A percentile compares a stretch with the other conserved stretches of the same genome.
Conservation (phyloP, 2,888 invertebrate species). For the Fragum fragum region DNA sequence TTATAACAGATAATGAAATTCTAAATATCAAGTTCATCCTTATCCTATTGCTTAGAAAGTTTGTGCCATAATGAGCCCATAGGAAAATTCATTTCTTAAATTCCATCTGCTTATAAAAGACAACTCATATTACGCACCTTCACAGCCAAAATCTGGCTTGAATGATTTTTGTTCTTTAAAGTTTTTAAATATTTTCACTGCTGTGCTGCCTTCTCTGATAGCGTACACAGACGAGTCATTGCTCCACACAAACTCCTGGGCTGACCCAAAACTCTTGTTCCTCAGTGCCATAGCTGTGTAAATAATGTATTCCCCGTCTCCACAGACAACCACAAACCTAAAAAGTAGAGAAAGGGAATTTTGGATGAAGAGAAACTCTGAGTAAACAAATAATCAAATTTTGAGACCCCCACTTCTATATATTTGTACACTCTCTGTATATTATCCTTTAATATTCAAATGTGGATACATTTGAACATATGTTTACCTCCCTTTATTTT, state of each 20-base stretch:
- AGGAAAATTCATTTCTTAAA: not conserved
- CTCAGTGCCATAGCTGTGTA: conserved; percentile 99
- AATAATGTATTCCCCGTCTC: conserved; percentile 99
- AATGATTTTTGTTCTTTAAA: conserved; percentile 99
- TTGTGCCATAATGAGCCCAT: too few relatives aligned
- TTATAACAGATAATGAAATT: too few relatives aligned
- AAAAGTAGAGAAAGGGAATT: not conserved
- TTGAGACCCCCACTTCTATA: too few relatives aligned
- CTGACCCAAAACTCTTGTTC: conserved; percentile 99
- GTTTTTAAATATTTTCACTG: conserved; percentile 97
- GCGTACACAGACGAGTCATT: conserved; percentile 95
- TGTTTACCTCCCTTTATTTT: too few relatives aligned
- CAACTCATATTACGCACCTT: conserved; percentile 89
- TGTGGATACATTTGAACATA: too few relatives aligned
- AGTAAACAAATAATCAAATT: too few relatives aligned
- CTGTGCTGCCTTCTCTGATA: conserved; percentile 94
- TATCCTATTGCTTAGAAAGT: too few relatives aligned
- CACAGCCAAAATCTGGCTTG: conserved; percentile 98
- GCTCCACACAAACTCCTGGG: conserved; percentile 99
- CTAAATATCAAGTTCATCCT: too few relatives aligned
- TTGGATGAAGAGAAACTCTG: too few relatives aligned
- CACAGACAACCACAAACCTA: conserved; percentile 97
- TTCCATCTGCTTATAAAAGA: not conserved
- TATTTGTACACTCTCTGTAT: too few relatives aligned
- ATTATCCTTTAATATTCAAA: too few relatives aligned